A percentile compares a stretch with the other conserved stretches of the same genome.
Evolutionary conservation across 2,797 vertebrate species (phyloP).

Genomic region (Anisognathus igniventris): DNA sequence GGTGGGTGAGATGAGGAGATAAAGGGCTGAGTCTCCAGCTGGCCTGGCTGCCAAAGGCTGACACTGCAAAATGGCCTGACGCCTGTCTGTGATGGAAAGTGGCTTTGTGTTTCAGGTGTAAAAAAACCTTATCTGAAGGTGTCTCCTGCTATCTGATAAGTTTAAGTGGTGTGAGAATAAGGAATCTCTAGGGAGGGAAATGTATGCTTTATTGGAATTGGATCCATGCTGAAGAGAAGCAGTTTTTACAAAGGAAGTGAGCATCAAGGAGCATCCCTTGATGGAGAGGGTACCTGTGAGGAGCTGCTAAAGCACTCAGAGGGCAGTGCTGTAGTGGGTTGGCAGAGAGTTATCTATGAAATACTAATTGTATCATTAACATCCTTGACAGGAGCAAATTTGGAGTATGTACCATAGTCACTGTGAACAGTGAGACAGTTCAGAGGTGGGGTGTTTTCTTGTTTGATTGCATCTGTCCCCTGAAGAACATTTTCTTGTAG

Average conservation of each 20-base stretch:
- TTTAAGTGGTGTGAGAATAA: background rate
- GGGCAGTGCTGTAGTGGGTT: background rate
- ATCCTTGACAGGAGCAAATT: background rate
- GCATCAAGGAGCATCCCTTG: background rate
- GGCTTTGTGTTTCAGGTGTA: background rate
- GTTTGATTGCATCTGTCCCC: constrained; percentile 34
- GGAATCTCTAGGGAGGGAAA: background rate
- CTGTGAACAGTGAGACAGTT: background rate
- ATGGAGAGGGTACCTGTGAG: background rate
- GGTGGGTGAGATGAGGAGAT: background rate
- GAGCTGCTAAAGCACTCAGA: background rate
- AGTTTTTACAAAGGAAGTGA: background rate
- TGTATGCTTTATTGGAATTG: background rate
- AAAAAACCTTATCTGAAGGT: background rate
- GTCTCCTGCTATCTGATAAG: background rate
- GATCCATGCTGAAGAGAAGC: background rate
- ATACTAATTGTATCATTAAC: constrained; percentile 24
- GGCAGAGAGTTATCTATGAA: background rate
- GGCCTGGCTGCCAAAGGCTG: background rate
- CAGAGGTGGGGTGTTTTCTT: background rate
- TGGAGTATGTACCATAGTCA: background rate
- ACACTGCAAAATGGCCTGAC: background rate
- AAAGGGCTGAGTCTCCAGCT: background rate
- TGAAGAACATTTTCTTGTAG: constrained; percentile 5
- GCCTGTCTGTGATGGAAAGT: background rate